Evolutionary conservation across 2,888 invertebrate species (phyloP).

Genomic region (Ichneumoninae sp.): DNA sequence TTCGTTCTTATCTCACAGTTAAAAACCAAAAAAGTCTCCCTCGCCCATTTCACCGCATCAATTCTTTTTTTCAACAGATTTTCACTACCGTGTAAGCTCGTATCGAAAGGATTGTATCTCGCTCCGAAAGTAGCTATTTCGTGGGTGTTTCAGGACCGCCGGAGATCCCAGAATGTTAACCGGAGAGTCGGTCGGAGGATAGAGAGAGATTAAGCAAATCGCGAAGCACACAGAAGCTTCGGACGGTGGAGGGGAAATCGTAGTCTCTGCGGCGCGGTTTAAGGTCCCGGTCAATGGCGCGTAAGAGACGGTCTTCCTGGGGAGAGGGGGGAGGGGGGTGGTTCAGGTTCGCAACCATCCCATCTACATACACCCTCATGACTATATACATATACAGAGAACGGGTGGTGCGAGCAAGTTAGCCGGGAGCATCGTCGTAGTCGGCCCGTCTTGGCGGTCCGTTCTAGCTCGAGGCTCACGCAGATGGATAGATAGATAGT

Average conservation of each 20-base stretch:
- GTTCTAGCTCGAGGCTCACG: conserved; percentile 67
- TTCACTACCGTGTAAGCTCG: background rate
- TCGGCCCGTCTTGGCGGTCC: conserved; percentile 49
- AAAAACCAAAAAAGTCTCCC: too few species aligned
- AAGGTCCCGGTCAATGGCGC: conserved; percentile 82
- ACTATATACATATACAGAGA: conserved; percentile 33
- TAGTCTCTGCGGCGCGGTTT: conserved; percentile 75
- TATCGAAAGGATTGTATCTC: conserved; percentile 33
- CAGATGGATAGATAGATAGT: conserved; percentile 83
- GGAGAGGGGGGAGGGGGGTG: background rate
- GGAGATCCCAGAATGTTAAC: conserved; percentile 43
- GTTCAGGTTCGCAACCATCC: conserved; percentile 34
- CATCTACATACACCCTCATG: conserved; percentile 8
- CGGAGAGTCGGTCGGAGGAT: conserved; percentile 46
- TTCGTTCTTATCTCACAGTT: too few species aligned
- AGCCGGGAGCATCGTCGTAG: conserved; percentile 52
- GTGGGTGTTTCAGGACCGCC: conserved; percentile 41
- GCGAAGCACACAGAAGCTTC: conserved; percentile 39
- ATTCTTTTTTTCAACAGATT: background rate
- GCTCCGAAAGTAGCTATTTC: conserved; percentile 51
- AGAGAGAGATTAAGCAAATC: conserved; percentile 80
- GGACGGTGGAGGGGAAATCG: conserved; percentile 52
- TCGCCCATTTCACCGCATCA: background rate
- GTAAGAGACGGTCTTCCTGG: conserved; percentile 77
- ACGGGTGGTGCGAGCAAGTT: conserved; percentile 62